These are phyloP conservation scores for Drosophila bifasciata DNA, from an alignment of 1,140 invertebrate species.

Conservation along the genomic window DNA sequence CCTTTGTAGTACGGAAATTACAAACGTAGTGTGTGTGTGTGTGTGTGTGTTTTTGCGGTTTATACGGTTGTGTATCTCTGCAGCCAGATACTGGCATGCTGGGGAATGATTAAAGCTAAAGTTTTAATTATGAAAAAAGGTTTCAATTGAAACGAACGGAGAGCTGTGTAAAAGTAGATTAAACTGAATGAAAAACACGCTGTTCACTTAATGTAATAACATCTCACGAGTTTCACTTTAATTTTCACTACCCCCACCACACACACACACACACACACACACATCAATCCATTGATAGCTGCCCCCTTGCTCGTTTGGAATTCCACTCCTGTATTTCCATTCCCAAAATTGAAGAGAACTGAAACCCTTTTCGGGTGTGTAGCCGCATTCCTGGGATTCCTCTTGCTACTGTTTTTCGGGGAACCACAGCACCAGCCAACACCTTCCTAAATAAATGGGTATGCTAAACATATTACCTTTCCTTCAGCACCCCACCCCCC, in stretches of 20 bases:
- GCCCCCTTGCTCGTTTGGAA: too few species aligned
- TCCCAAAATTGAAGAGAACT: neutral
- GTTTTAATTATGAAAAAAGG: conserved; percentile 52
- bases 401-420: conserved; percentile 29
- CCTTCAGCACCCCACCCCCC: neutral
- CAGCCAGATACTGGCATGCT: neutral
- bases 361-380: conserved; percentile 4
- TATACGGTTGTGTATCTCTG: conserved; percentile 5
- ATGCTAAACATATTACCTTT: conserved; percentile 62
- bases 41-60: conserved; percentile 55
- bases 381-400: conserved; percentile 29
- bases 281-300: too few species aligned
- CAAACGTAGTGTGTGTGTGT: conserved; percentile 26
- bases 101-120: conserved; percentile 1
- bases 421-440: conserved; percentile 49
- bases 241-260: too few species aligned
- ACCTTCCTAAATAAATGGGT: conserved; percentile 48
- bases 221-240: too few species aligned
- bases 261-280: too few species aligned
- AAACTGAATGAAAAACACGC: too few species aligned
- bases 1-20: conserved; percentile 52
- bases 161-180: too few species aligned
- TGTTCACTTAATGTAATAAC: too few species aligned
- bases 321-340: too few species aligned
- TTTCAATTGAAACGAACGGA: conserved; percentile 5